phyloP scores from a whole-genome alignment of 2,797 vertebrate species.

The Natrix natrix region DNA sequence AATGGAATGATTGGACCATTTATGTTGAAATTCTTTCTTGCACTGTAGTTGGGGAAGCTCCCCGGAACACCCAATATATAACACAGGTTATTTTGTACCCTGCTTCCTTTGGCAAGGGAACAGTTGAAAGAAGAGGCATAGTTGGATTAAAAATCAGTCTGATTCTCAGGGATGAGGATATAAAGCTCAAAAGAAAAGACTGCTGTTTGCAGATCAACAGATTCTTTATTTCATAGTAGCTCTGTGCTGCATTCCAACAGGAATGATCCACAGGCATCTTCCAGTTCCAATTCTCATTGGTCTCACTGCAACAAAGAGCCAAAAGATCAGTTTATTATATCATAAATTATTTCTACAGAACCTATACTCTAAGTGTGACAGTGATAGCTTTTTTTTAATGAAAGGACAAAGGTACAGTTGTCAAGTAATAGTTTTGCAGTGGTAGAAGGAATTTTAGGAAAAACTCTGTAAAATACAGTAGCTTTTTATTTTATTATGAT shows the following conservation, averaged over 20 bases:
- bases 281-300: not conserved
- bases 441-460: not conserved
- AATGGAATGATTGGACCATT: slow-evolving; percentile 17
- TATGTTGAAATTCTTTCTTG: slow-evolving; percentile 20
- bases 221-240: slow-evolving; percentile 14
- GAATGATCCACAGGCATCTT: not conserved
- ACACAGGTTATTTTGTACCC: slow-evolving; percentile 22
- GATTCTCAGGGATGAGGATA: slow-evolving; percentile 4
- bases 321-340: not conserved
- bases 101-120: slow-evolving; percentile 18
- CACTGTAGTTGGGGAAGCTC: not conserved
- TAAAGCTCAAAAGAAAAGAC: slow-evolving; percentile 6
- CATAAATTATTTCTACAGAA: not conserved
- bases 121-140: slow-evolving; percentile 19
- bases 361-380: not conserved
- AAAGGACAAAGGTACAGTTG: not conserved
- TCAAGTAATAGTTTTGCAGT: not conserved
- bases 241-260: not conserved
- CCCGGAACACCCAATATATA: slow-evolving; percentile 12
- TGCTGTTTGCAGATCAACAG: slow-evolving; percentile 28
- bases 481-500: not conserved
- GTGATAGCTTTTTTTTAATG: not conserved
- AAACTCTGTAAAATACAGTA: not conserved
- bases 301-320: not conserved
- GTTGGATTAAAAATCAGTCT: not conserved